These are phyloP conservation scores for Ophioderma brevispina DNA, from an alignment of 35 echinoderm and acorn worm genomes.

Conservation along the genomic window DNA sequence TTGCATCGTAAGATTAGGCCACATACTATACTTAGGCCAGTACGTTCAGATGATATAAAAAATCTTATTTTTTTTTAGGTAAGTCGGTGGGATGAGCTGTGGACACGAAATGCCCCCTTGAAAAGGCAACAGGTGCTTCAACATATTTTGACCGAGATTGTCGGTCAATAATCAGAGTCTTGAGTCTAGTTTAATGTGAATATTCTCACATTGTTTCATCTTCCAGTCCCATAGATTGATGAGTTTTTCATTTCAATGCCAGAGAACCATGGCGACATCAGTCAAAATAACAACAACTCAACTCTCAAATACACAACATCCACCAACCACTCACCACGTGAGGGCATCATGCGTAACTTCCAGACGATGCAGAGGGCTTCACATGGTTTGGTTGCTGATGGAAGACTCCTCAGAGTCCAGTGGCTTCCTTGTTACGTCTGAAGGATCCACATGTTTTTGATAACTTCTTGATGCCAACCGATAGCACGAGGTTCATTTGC, in stretches of 20 bases:
- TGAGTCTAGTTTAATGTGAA: too few relatives aligned
- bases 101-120: too few relatives aligned
- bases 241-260: constrained; percentile 58
- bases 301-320: too few relatives aligned
- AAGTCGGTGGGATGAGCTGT: too few relatives aligned
- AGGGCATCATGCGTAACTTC: constrained; percentile 87
- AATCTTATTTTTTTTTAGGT: too few relatives aligned
- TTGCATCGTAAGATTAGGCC: too few relatives aligned
- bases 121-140: too few relatives aligned
- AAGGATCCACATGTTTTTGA: constrained; percentile 66
- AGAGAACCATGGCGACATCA: background rate
- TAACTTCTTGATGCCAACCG: constrained; percentile 84
- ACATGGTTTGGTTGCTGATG: constrained; percentile 82
- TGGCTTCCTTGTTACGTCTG: constrained; percentile 69
- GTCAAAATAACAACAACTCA: background rate
- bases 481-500: constrained; percentile 79
- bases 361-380: constrained; percentile 72
- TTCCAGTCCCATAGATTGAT: constrained; percentile 18
- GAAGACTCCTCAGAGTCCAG: constrained; percentile 72
- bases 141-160: too few relatives aligned
- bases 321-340: background rate
- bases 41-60: too few relatives aligned
- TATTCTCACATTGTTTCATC: too few relatives aligned
- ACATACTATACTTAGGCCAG: too few relatives aligned
- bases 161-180: too few relatives aligned